Base-by-base conservation (phyloP, 92 coral and sea anemone species). In the Plumapathes pennacea region DNA sequence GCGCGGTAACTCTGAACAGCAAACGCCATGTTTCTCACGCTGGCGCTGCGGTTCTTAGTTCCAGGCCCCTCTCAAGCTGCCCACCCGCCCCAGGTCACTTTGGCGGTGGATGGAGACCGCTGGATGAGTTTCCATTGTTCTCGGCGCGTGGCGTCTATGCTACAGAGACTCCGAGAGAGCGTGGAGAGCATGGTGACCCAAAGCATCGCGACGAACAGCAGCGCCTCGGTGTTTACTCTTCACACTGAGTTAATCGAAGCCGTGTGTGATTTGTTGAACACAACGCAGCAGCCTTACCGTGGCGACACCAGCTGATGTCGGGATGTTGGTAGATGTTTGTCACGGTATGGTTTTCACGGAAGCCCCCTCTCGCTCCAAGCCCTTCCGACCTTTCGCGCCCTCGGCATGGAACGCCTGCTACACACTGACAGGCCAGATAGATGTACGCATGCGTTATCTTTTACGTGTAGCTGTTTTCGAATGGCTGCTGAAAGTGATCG, bases 41-140 rank as follows among this genome's bases (percentile, higher is more conserved):
- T 0, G 20, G 12, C 5, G 20, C 21, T 58, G 7, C 30, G 11
- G 5, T 4, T 24, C 38, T 34, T 15, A 4, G 10, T 56, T 8
- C 15, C 38, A 46, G 66, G 46, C 2, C 36, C 34, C 38, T 8
- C 57, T 14, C 71, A 52, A 25, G 38, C 77, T 14, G 46, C 65
- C 18, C 69, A 60, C 18, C 64, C 78, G 34, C 64, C 76, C 34
- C 71, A 70, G 10, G 82, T 73, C 38, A 86, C 85, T n/a, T 42
- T 86, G 19, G 85, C 81, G 23, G 80, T 86, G 25, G 84, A 81
- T 45, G 95, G 95, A 2, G 95, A 86, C 67, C 88, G 75, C 64
- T 86, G 84, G 85, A 81, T 81, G 78, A 78, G 89, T 8, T 86
- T 81, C 38, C 63, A 76, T 36, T 86, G 95, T 47, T 56, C 87